A percentile compares a stretch with the other conserved stretches of the same genome.
Conservation (phyloP, 2,113 vertebrate species). For the Phrynosoma platyrhinos region DNA sequence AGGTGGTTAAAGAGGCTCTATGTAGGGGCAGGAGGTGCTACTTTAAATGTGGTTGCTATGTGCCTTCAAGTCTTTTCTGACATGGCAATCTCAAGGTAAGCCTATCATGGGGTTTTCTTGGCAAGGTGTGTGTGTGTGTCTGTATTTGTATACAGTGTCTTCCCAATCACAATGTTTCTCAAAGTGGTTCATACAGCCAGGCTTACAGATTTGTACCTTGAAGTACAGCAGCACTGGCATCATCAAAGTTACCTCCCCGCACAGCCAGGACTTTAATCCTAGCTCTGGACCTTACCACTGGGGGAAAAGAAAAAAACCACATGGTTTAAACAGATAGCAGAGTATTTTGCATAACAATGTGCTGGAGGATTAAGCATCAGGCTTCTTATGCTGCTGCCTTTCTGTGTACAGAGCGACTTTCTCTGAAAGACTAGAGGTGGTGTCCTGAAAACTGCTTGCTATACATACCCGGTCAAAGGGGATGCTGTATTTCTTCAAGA, state of each 20-base stretch:
- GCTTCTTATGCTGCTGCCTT: rapidly evolving
- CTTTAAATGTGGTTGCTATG: too few species aligned
- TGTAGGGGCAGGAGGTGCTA: background rate
- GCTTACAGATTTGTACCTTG: background rate
- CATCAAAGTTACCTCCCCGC: too few species aligned
- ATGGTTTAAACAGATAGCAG: background rate
- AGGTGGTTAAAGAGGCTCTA: background rate
- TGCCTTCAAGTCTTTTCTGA: too few species aligned
- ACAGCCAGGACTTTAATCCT: background rate
- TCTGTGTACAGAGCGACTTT: rapidly evolving
- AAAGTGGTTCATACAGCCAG: background rate
- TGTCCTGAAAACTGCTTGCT: rapidly evolving
- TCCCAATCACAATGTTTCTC: background rate
- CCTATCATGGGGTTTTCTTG: too few species aligned
- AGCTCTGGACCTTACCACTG: background rate
- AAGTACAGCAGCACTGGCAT: background rate
- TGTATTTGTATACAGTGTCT: too few species aligned
- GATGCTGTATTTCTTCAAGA: conserved; percentile 96
- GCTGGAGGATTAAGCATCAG: background rate
- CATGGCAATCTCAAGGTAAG: too few species aligned
- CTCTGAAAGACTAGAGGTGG: background rate
- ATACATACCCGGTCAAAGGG: conserved; percentile 93
- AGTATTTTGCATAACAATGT: background rate
- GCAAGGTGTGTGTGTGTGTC: too few species aligned
- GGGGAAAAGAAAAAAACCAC: background rate